Percentiles rank a stretch among this genome's conserved stretches.
These are phyloP conservation scores for Acleris laterana DNA, from an alignment of 2,888 invertebrate species.

Conservation along the genomic window DNA sequence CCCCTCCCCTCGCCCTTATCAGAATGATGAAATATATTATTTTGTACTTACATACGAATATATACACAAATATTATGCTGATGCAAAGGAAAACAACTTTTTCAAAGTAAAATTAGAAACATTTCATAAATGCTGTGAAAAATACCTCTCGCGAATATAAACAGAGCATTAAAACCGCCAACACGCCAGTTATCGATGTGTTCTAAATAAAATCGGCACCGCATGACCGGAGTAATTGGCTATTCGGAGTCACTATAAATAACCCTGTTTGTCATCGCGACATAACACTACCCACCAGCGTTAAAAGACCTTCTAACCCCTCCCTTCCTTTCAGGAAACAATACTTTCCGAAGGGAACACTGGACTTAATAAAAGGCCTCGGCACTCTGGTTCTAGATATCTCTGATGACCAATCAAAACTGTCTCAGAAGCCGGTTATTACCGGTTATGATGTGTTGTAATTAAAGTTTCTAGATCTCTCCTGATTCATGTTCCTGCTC, in stretches of 20 bases:
- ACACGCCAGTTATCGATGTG: constrained; percentile 23
- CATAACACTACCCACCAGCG: constrained; percentile 40
- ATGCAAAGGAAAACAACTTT: neutral
- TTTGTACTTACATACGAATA: too few species aligned
- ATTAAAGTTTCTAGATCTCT: constrained; percentile 29
- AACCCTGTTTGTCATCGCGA: constrained; percentile 42
- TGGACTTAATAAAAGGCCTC: constrained; percentile 6
- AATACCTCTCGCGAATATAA: constrained; percentile 15
- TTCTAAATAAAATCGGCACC: constrained; percentile 29
- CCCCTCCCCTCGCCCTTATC: too few species aligned
- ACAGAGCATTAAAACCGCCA: constrained; percentile 23
- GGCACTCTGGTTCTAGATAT: constrained; percentile 7
- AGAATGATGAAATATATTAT: too few species aligned
- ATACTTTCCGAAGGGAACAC: constrained; percentile 1
- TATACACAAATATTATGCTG: too few species aligned
- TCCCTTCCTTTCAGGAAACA: constrained; percentile 1
- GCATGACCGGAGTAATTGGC: constrained; percentile 31
- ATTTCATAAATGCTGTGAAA: too few species aligned
- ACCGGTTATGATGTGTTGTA: constrained; percentile 10
- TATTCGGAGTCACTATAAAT: constrained; percentile 40
- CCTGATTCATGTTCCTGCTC: constrained; percentile 15
- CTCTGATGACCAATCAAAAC: constrained; percentile 23
- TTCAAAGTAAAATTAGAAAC: constrained; percentile 3
- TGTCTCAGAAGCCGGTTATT: constrained; percentile 17
- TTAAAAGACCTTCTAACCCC: constrained; percentile 32